Evolutionary conservation across 2,888 invertebrate species (phyloP).

Genomic region (Apotomis betuletana): DNA sequence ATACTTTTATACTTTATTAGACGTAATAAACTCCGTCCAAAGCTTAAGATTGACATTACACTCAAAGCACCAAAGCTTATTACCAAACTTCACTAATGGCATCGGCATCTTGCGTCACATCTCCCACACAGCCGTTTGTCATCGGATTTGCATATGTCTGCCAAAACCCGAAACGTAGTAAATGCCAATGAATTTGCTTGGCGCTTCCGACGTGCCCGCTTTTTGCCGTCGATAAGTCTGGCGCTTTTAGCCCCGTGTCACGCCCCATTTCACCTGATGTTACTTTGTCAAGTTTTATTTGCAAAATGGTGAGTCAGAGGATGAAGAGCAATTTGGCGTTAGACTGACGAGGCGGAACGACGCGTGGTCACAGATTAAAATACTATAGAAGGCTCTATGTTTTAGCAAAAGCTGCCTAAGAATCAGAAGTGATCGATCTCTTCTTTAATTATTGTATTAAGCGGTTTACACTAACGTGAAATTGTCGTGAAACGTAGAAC

Average conservation of each 20-base stretch:
- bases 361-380: too few species aligned
- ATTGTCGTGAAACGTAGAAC: too few species aligned
- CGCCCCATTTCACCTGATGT: conserved; percentile 35
- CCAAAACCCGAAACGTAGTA: background rate
- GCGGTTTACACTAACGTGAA: too few species aligned
- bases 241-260: conserved; percentile 30
- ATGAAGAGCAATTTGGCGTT: background rate
- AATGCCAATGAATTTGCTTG: too few species aligned
- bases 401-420: too few species aligned
- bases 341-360: too few species aligned
- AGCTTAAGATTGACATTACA: background rate
- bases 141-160: conserved; percentile 35
- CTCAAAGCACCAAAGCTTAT: conserved; percentile 4
- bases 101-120: conserved; percentile 34
- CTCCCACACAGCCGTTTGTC: conserved; percentile 35
- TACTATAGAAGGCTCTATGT: too few species aligned
- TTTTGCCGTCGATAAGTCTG: background rate
- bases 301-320: conserved; percentile 9
- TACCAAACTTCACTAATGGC: conserved; percentile 15
- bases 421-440: too few species aligned
- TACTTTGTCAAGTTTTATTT: conserved; percentile 31
- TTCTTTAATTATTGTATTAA: too few species aligned
- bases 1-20: too few species aligned
- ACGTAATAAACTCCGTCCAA: too few species aligned
- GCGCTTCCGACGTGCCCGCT: too few species aligned